Conservation (phyloP, 2,888 invertebrate species). For the Chrysina gloriosa region DNA sequence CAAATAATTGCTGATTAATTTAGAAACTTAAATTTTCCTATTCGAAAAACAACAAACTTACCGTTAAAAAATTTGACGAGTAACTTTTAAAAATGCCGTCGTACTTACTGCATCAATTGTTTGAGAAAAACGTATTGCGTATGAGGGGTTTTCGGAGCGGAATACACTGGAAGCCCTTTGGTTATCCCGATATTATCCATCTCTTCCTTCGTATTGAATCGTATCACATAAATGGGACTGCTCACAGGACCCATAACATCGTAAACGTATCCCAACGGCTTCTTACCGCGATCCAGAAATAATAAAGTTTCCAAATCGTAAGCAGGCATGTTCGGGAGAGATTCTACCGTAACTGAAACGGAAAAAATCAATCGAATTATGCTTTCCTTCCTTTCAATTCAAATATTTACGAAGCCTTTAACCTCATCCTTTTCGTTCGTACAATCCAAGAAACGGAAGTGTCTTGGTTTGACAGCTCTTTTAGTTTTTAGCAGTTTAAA, state of each 20-base stretch:
- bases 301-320: constrained; percentile 89
- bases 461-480: no score
- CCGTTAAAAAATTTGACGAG: background rate
- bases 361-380: constrained; percentile 27
- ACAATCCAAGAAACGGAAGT: no score
- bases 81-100: background rate
- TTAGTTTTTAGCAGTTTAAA: no score
- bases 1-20: no score
- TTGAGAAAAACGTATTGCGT: constrained; percentile 81
- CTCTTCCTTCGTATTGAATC: constrained; percentile 86
- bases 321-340: constrained; percentile 78
- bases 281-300: constrained; percentile 83
- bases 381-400: background rate
- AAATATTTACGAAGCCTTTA: background rate
- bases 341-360: constrained; percentile 79
- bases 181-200: constrained; percentile 75
- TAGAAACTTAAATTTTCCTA: constrained; percentile 19
- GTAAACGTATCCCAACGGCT: constrained; percentile 83
- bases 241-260: constrained; percentile 92
- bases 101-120: constrained; percentile 76
- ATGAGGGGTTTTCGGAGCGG: constrained; percentile 82
- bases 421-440: no score
- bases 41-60: background rate
- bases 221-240: constrained; percentile 88
- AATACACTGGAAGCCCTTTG: constrained; percentile 81